These are phyloP conservation scores for Electrophaes corylata DNA, from an alignment of 2,888 invertebrate species.

Conservation along the genomic window DNA sequence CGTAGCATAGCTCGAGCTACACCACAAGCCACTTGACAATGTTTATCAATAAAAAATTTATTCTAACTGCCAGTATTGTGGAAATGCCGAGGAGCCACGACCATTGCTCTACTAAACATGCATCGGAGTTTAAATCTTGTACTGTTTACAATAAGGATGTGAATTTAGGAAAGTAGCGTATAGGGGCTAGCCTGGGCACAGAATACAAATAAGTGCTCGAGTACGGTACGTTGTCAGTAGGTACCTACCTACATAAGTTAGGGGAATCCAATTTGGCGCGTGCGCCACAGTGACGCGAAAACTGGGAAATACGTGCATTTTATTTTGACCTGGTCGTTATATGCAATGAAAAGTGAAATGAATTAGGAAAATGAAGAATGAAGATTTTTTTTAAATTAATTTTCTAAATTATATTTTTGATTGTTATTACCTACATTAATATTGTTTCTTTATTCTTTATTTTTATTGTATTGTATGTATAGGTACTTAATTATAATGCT, in stretches of 20 bases:
- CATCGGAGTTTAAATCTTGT: slow-evolving; percentile 9
- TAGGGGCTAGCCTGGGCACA: slow-evolving; percentile 9
- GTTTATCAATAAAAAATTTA: slow-evolving; percentile 15
- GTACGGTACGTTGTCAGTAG: no score
- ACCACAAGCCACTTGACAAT: slow-evolving; percentile 5
- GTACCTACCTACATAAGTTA: slow-evolving; percentile 1
- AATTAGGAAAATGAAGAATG: no score
- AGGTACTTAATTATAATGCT: no score
- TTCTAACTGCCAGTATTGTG: slow-evolving; percentile 6
- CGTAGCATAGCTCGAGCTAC: slow-evolving; percentile 4
- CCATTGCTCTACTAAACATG: slow-evolving; percentile 2
- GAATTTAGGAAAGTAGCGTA: neutral
- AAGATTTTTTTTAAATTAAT: no score
- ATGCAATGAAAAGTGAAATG: neutral
- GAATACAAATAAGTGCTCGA: no score
- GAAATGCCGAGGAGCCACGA: slow-evolving; percentile 27
- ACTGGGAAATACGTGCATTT: slow-evolving; percentile 13
- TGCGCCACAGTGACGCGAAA: slow-evolving; percentile 19
- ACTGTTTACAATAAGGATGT: slow-evolving; percentile 1
- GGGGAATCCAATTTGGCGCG: slow-evolving; percentile 26
- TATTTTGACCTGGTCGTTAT: neutral
- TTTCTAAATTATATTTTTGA: no score
- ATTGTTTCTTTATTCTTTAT: no score
- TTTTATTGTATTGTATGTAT: no score
- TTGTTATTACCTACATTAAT: no score